A percentile compares a stretch with the other conserved stretches of the same genome.
phyloP scores from a whole-genome alignment of 2,888 invertebrate species.

The Aporophyla lueneburgensis region DNA sequence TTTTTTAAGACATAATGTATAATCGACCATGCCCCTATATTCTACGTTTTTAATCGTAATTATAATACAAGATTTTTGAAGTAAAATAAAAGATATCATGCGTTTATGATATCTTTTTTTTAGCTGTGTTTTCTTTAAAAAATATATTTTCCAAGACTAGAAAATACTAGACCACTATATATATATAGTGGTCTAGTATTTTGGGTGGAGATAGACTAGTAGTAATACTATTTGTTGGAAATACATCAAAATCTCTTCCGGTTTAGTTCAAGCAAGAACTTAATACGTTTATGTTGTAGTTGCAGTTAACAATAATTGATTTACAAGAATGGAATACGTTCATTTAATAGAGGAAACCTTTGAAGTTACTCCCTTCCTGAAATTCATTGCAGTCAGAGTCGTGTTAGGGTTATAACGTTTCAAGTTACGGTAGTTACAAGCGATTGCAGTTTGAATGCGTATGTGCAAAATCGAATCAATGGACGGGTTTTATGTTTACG shows the following conservation, averaged over 20 bases:
- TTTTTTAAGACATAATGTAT: no score
- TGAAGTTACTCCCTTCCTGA: conserved; percentile 14
- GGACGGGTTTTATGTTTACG: no score
- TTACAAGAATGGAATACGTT: not conserved
- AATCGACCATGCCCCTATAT: no score
- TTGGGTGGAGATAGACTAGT: no score
- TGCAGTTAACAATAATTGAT: not conserved
- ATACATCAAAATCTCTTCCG: not conserved
- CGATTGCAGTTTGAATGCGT: not conserved
- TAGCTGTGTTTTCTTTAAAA: not conserved
- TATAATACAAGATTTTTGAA: no score
- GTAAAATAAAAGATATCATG: no score
- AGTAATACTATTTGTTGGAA: not conserved
- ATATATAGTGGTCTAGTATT: not conserved
- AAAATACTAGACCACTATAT: no score
- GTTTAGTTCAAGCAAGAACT: no score
- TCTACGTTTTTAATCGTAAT: no score
- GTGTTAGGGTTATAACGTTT: conserved; percentile 2
- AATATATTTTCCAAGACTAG: not conserved
- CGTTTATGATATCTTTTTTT: no score
- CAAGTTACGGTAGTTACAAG: conserved; percentile 13
- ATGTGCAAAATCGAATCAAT: conserved; percentile 6
- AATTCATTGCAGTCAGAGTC: conserved; percentile 24
- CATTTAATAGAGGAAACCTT: conserved; percentile 18
- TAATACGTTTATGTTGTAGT: no score